phyloP scores from a whole-genome alignment of 2,797 vertebrate genomes.

The Sebastes steindachneri region DNA sequence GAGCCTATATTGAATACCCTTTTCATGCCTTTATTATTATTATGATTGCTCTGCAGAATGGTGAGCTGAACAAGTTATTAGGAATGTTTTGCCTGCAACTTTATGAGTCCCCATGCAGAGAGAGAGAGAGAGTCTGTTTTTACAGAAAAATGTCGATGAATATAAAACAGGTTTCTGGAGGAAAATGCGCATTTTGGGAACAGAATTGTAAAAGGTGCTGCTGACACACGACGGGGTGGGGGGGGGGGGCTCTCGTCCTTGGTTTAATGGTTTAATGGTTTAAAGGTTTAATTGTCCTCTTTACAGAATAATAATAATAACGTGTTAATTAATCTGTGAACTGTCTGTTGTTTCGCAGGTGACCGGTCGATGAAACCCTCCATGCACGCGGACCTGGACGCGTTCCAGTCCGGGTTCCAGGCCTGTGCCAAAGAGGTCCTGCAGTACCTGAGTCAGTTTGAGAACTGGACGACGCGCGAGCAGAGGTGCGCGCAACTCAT shows the following conservation, averaged over 20 bases:
- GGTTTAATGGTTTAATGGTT: background rate
- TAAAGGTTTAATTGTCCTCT: background rate
- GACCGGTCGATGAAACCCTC: constrained; percentile 90
- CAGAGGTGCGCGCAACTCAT: constrained; percentile 92
- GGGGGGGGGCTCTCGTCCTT: background rate
- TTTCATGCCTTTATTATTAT: too few relatives aligned
- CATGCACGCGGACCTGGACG: constrained; percentile 91
- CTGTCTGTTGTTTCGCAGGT: constrained; percentile 75
- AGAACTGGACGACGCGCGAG: constrained; percentile 93
- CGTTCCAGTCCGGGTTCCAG: constrained; percentile 96
- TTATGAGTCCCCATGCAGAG: background rate
- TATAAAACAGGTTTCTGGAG: background rate
- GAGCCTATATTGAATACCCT: too few relatives aligned
- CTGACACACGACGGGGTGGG: background rate
- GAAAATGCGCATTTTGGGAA: background rate
- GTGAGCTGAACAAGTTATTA: background rate
- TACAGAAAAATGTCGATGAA: background rate
- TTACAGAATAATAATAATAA: background rate
- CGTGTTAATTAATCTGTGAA: constrained; percentile 1
- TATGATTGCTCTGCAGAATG: too few relatives aligned
- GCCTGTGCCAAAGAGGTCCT: constrained; percentile 96
- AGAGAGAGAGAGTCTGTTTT: background rate
- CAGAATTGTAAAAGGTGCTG: background rate
- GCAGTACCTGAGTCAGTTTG: constrained; percentile 92
- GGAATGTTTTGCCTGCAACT: background rate